phyloP scores from a whole-genome alignment of 1,140 invertebrate species.

The Lepidotrigona ventralis region DNA sequence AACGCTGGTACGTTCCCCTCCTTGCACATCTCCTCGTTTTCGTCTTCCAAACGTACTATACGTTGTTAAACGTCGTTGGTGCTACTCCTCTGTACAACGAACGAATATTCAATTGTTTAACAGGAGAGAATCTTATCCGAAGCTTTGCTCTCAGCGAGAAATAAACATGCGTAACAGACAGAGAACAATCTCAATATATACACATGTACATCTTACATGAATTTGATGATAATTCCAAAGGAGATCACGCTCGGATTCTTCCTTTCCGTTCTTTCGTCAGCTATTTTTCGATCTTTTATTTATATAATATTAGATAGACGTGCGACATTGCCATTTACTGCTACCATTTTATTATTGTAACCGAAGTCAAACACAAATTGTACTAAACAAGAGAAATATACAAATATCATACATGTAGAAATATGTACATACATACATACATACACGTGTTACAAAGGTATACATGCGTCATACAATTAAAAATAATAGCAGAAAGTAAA shows the following conservation, averaged over 20 bases:
- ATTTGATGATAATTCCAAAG: neutral
- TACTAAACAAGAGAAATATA: neutral
- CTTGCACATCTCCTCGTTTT: conserved; percentile 45
- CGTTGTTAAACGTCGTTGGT: neutral
- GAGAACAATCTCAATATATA: neutral
- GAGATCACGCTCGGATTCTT: neutral
- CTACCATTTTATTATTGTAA: neutral
- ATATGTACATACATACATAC: neutral
- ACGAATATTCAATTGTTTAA: conserved; percentile 22
- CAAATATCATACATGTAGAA: neutral
- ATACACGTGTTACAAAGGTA: neutral
- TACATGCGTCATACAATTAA: neutral
- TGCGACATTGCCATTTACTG: neutral
- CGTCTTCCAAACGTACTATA: conserved; percentile 24
- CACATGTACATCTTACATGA: neutral
- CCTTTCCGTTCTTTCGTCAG: neutral
- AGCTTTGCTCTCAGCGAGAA: conserved; percentile 8
- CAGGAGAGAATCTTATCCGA: conserved; percentile 22
- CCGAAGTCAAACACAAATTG: neutral
- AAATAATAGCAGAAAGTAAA: neutral
- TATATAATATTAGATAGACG: neutral
- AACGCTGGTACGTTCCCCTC: conserved; percentile 30
- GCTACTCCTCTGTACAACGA: conserved; percentile 26
- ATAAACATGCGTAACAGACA: neutral
- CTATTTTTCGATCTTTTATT: neutral